These are phyloP conservation scores for Helleia helle DNA, from an alignment of 2,888 invertebrate species.

Conservation along the genomic window DNA sequence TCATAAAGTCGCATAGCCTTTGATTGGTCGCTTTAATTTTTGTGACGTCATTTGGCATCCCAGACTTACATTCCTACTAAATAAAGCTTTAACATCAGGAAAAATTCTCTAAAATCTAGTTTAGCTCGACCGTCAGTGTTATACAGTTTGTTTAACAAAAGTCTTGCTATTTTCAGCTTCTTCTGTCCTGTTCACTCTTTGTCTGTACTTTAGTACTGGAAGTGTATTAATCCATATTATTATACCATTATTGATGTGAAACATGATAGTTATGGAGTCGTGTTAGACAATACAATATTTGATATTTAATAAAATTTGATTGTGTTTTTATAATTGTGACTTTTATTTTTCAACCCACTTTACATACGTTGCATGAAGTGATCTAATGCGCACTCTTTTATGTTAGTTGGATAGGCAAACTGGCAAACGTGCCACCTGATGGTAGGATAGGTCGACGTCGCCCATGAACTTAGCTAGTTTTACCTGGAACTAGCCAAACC, in stretches of 20 bases:
- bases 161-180: slow-evolving; percentile 19
- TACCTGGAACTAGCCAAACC: too few species aligned
- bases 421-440: too few species aligned
- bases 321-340: slow-evolving; percentile 57
- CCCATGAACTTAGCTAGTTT: too few species aligned
- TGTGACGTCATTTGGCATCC: too few species aligned
- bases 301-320: slow-evolving; percentile 74
- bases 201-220: slow-evolving; percentile 43
- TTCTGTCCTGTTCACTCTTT: slow-evolving; percentile 26
- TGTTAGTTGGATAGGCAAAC: too few species aligned
- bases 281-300: slow-evolving; percentile 75
- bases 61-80: too few species aligned
- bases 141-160: slow-evolving; percentile 16
- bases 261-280: slow-evolving; percentile 72
- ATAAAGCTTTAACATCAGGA: too few species aligned
- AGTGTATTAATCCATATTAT: slow-evolving; percentile 23
- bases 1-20: too few species aligned
- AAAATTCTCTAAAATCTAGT: too few species aligned
- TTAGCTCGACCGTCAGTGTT: slow-evolving; percentile 1
- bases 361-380: not conserved
- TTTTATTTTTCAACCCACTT: slow-evolving; percentile 34
- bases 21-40: too few species aligned
- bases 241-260: slow-evolving; percentile 64
- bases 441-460: too few species aligned
- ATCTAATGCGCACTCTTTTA: too few species aligned